A percentile compares a stretch with the other conserved stretches of the same genome.
Conservation (phyloP, 1,140 invertebrate genomes). For the Hydropsyche tenuis region DNA sequence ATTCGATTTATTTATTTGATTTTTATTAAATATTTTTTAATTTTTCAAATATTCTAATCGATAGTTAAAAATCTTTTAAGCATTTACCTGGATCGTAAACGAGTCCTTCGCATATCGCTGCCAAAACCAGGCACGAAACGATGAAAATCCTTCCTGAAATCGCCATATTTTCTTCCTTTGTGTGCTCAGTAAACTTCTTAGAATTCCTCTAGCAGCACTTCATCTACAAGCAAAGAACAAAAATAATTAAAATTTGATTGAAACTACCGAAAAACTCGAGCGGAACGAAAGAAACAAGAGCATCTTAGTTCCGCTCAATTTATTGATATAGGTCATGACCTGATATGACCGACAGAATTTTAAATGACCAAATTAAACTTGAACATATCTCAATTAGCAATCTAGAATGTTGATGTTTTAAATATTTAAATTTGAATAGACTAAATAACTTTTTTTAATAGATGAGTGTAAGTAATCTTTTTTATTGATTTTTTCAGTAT, state of each 20-base stretch:
- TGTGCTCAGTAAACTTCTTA: neutral
- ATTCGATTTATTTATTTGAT: too few species aligned
- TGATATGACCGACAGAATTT: neutral
- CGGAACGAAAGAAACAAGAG: neutral
- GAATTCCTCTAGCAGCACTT: neutral
- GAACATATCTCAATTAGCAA: too few species aligned
- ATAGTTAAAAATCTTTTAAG: neutral
- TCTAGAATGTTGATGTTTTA: too few species aligned
- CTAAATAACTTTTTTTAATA: too few species aligned
- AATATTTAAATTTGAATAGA: too few species aligned
- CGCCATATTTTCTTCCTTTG: conserved; percentile 5
- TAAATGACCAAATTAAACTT: too few species aligned
- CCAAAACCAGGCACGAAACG: neutral
- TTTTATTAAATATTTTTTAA: too few species aligned
- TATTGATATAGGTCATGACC: conserved; percentile 22
- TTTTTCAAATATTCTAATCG: neutral
- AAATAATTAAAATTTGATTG: too few species aligned
- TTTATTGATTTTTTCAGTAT: too few species aligned
- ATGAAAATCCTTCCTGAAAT: neutral
- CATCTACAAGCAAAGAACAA: too few species aligned
- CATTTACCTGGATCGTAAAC: conserved; percentile 21
- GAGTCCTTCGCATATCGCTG: neutral
- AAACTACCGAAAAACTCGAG: neutral
- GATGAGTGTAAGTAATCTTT: too few species aligned
- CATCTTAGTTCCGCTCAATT: conserved; percentile 25